A percentile compares a stretch with the other conserved stretches of the same genome.
Evolutionary conservation across 2,888 invertebrate genomes (phyloP).

Genomic region (Thysanoteuthis rhombus): DNA sequence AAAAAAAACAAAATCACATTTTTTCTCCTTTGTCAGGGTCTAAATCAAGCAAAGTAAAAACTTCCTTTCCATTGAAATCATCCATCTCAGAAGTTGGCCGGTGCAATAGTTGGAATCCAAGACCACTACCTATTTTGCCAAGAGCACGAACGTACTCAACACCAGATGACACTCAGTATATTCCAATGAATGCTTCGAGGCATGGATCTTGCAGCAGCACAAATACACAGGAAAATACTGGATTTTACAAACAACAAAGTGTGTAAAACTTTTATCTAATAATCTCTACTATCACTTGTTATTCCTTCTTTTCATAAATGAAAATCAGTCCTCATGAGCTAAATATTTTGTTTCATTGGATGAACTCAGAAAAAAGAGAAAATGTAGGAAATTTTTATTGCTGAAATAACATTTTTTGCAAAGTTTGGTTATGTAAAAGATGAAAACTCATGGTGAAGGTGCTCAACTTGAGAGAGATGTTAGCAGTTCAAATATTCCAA

Average conservation of each 20-base stretch:
- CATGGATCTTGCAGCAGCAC: not conserved
- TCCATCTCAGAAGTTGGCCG: not conserved
- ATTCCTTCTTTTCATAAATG: no score
- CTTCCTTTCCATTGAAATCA: not conserved
- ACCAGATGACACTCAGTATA: not conserved
- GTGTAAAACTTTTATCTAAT: not conserved
- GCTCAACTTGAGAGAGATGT: no score
- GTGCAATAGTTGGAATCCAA: not conserved
- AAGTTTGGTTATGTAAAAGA: no score
- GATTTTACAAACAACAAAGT: not conserved
- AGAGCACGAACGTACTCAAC: not conserved
- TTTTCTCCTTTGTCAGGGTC: not conserved
- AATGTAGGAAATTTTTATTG: no score
- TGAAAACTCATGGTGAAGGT: no score
- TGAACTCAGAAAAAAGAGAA: no score
- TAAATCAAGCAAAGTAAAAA: not conserved
- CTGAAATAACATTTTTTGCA: no score
- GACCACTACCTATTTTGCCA: not conserved
- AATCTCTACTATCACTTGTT: no score
- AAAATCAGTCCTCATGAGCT: no score
- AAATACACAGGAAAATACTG: not conserved
- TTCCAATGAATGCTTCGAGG: not conserved
- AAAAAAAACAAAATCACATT: no score
- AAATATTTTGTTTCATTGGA: no score
- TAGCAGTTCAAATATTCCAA: no score